phyloP scores from a whole-genome alignment of 2,888 invertebrate genomes.

The Luperina testacea region DNA sequence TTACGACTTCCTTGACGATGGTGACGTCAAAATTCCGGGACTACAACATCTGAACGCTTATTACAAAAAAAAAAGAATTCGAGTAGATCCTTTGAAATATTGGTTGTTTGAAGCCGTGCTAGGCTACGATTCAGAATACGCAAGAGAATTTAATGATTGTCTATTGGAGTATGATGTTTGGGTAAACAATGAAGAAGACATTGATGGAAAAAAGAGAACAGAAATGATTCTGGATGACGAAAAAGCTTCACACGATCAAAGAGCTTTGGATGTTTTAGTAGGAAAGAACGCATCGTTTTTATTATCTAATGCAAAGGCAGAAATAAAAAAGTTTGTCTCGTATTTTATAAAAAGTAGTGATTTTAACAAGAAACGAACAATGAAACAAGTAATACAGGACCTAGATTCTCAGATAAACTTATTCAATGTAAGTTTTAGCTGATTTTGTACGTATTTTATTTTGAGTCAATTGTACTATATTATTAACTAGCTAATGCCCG shows the following conservation, averaged over 20 bases:
- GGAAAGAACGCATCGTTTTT: slow-evolving; percentile 66
- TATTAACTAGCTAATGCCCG: neutral
- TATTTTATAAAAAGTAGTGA: slow-evolving; percentile 43
- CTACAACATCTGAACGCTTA: slow-evolving; percentile 60
- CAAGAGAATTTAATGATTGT: slow-evolving; percentile 54
- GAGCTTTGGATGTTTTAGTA: slow-evolving; percentile 32
- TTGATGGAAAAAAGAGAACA: slow-evolving; percentile 68
- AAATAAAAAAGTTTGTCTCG: slow-evolving; percentile 63
- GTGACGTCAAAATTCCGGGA: slow-evolving; percentile 59
- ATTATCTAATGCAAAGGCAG: slow-evolving; percentile 61
- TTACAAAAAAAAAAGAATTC: slow-evolving; percentile 57
- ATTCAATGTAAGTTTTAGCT: slow-evolving; percentile 72
- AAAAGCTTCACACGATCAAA: slow-evolving; percentile 54
- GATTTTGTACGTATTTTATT: neutral
- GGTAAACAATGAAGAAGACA: slow-evolving; percentile 57
- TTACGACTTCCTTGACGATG: slow-evolving; percentile 49
- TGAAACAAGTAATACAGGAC: slow-evolving; percentile 55
- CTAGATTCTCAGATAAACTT: slow-evolving; percentile 70
- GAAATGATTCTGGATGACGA: slow-evolving; percentile 73
- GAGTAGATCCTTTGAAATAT: slow-evolving; percentile 68
- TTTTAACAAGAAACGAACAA: slow-evolving; percentile 8
- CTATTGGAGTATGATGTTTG: slow-evolving; percentile 54
- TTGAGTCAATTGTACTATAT: neutral
- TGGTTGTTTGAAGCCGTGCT: slow-evolving; percentile 77
- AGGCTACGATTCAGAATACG: slow-evolving; percentile 51